Evolutionary conservation across 2,888 invertebrate species (phyloP), one percentile per base, ranked within the genome.

Genomic region (Liodrosophila aerea): DNA sequence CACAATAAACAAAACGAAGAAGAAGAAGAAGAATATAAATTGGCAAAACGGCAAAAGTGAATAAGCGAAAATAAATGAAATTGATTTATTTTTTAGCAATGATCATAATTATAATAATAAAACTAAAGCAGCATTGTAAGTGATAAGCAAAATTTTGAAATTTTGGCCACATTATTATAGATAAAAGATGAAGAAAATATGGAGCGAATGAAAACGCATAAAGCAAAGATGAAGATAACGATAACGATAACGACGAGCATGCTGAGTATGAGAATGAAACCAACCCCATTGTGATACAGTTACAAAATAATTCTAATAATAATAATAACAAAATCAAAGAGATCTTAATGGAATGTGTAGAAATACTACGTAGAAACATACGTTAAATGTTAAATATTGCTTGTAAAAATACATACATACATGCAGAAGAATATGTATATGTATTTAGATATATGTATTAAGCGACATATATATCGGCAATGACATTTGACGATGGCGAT

Each of bases 281-380:
- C 18, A 69, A 52, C 56, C 68, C 67, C 51, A 69, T 69, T 69
- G 68, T 69, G 68, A 69, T 69, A 69, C 68, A 72, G 66, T 65
- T 72, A 72, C 72, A 65, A 60, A 71, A 64, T 65, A 60, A 68
- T 16, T 29, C 22, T 41, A 47, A 33, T 27, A 29, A 39, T 9
- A n/a, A 31, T 30, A 22, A 41, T 4, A 11, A 11, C 7, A 51
- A 13, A n/a, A 45, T 22, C 22, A 22, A 22, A 22, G 22, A 22
- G 22, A 22, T 4, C 22, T 22, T 22, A n/a, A 30, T 15, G 47
- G 58, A 60, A 60, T 69, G 70, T 64, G 64, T 67, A 70, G 70
- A 53, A 64, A 64, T 58, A 51, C 64, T 51, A 64, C 68, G 57
- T 64, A 60, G 62, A 73, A 31, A 70, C 69, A 68, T 58, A 73